Base-by-base conservation (phyloP, 1,140 invertebrate genomes). In the Apis dorsata region DNA sequence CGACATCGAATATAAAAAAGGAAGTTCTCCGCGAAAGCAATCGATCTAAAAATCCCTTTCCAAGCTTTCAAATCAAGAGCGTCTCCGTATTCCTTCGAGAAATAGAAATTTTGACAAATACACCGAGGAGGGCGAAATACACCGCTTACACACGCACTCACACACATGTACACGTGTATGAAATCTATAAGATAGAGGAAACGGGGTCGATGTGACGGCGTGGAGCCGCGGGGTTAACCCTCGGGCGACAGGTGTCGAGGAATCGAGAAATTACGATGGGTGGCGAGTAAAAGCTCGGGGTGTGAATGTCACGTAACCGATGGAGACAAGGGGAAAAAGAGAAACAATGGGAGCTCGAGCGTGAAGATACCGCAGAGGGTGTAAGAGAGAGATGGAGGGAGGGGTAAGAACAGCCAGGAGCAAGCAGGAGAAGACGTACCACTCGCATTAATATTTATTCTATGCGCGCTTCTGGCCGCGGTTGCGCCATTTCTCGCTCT, bases 361-460 rank as follows among this genome's bases (percentile, higher is more conserved):
- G 77, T 69, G 66, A 49, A 82, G 44, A 55, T 70, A 60, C 44
- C 60, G 60, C 72, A 71, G 70, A 72, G 73, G 80, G 34, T 44
- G 2, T 34, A 34, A 2, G 3, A 34, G 34, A 34, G 34, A 34
- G 34, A 3, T 0, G 3, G 34, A 2, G 2, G 2, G 3, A 2
- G 71, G 83, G 78, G 81, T 73, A 81, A 44, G 77, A 83, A 53
- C 63, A 73, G 80, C 63, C 28, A 65, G 75, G 21, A 85, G 63
- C n/a, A 57, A 70, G 60, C 69, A 70, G 28, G 66, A 53, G 59
- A 44, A 80, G 44, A 70, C 69, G 75, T 70, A 78, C 4, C 80
- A 71, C 49, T 81, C 69, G 80, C 88, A 90, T 90, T 90, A 90
- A 90, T 90, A 90, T 90, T 90, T 90, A 90, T 90, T 85, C 84